Base-by-base conservation (phyloP, 1,140 invertebrate genomes). In the Drosophila kanapiae region DNA sequence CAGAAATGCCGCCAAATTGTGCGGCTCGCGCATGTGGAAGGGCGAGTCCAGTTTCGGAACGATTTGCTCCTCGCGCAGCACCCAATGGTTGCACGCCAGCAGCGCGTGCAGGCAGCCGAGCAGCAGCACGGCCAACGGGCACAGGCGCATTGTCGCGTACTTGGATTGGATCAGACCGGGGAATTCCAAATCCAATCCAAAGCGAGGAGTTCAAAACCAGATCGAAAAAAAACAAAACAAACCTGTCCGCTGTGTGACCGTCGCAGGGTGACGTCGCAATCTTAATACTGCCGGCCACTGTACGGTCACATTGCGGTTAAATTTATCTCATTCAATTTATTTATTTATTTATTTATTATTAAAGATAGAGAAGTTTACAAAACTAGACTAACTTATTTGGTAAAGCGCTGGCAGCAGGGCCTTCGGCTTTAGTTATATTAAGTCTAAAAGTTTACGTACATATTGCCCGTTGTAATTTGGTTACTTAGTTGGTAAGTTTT, bases 1-100 rank as follows among this genome's bases (percentile, higher is more conserved):
- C 80, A 98, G 93, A 91, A 98, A 95, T 1, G 95, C 95, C 48
- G 97, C 92, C 29, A 98, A 93, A 93, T 98, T 97, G 91, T 97
- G 95, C 0, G 97, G 96, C 58, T 95, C 93, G 40, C 95, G 94
- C 93, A 98, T 94, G 93, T 96, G 95, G 93, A 96, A 98, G 3
- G 96, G 95, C 6, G 97, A 97, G 86, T 97, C 94, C 45, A 94
- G 70, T 94, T 96, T 91, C 33, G 80, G 79, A 8, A 84, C 74
- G 37, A 91, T 91, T 29, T 80, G 82, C 37, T 88, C 87, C 56
- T 92, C 91, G 38, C 90, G 82, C 1, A 92, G 58, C 18, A 91
- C 78, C 90, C 91, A 92, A 40, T 92, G 91, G 54, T 92, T 92
- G 47, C 85, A 82, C 29, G 84, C 84, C 65, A 61, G 51, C 4